Percentiles rank a stretch among this genome's conserved stretches.
Conservation (phyloP, 2,797 vertebrate genomes). For the Pempheris klunzingeri region DNA sequence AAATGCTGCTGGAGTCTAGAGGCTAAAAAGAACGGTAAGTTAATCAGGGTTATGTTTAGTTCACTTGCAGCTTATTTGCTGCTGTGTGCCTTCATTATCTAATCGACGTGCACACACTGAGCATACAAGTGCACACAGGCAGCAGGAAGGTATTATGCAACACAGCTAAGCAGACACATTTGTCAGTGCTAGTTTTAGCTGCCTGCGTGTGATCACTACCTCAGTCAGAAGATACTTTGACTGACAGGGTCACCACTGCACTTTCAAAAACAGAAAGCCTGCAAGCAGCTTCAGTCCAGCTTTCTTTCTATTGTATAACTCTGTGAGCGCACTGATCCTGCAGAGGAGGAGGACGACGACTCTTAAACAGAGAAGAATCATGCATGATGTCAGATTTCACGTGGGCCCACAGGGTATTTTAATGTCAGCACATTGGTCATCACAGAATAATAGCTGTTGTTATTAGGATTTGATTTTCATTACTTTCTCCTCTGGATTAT, state of each 20-base stretch:
- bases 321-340: no score
- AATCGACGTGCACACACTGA: constrained; percentile 5
- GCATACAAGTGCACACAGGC: neutral
- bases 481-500: no score
- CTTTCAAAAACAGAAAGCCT: neutral
- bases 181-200: constrained; percentile 4
- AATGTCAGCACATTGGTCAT: no score
- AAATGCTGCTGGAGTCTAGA: neutral
- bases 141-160: constrained; percentile 10
- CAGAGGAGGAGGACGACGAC: no score
- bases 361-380: no score
- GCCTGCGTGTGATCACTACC: neutral
- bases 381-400: no score
- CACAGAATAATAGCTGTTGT: no score
- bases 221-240: neutral
- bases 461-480: no score
- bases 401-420: no score
- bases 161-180: constrained; percentile 17
- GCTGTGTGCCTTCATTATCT: constrained; percentile 7
- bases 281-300: no score
- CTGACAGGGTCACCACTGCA: neutral
- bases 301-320: no score
- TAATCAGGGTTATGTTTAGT: constrained; percentile 8
- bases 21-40: neutral
- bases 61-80: constrained; percentile 14